A percentile compares a stretch with the other conserved stretches of the same genome.
Conservation (phyloP, 2,113 vertebrate genomes). For the Mirza zaza region DNA sequence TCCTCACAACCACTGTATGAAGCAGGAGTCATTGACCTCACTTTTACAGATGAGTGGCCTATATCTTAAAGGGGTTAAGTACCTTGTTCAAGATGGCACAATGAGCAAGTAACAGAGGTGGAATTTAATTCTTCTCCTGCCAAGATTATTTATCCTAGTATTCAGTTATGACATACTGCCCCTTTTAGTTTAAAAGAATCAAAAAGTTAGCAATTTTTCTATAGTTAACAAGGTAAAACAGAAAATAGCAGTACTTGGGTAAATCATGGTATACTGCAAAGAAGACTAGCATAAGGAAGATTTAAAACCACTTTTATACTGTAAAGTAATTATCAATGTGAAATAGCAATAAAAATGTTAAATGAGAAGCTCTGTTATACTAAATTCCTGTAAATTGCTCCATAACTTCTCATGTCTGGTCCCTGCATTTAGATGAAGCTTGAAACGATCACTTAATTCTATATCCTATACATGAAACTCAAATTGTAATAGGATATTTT, state of each 20-base stretch:
- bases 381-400: background rate
- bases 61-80: background rate
- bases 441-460: constrained; percentile 1
- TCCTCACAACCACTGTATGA: background rate
- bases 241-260: background rate
- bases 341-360: constrained; percentile 51
- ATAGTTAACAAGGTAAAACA: constrained; percentile 3
- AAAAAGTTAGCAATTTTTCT: background rate
- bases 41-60: background rate
- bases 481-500: background rate
- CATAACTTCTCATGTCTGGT: constrained; percentile 25
- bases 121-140: constrained; percentile 7
- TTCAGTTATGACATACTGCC: background rate
- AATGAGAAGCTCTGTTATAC: constrained; percentile 1
- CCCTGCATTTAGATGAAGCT: constrained; percentile 31
- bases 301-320: constrained; percentile 7
- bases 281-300: background rate
- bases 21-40: background rate
- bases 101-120: background rate
- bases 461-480: background rate
- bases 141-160: background rate
- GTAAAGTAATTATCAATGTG: constrained; percentile 37
- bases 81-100: background rate
- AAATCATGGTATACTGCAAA: background rate
- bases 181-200: constrained; percentile 12